Evolutionary conservation across 2,797 vertebrate genomes (phyloP), one percentile per base, ranked within the genome.

Genomic region (Alexandromys oeconomus): DNA sequence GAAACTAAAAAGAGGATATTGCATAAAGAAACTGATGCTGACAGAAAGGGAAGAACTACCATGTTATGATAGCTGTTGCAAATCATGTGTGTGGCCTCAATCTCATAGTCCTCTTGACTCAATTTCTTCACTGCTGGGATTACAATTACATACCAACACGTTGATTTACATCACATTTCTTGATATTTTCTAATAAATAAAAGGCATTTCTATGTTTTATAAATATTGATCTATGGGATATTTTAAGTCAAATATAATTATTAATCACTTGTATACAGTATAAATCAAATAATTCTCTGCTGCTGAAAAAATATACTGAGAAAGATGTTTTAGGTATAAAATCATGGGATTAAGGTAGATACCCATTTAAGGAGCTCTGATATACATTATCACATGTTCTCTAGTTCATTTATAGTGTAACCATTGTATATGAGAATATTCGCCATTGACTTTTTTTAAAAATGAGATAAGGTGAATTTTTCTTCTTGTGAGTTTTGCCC

Each of bases 1-100:
- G 92, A 97, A 90, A 96, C 92, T 78, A 80, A 40, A 92, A n/a
- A 96, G 77, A 97, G 95, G 94, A 97, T 96, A 97, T 12, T 54
- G n/a, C 27, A 31, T 92, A 34, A 92, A 48, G 61, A 93, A 69
- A 34, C 46, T 95, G 59, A 57, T 11, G 25, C 0, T 96, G 80
- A 93, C 2, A 0, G 34, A 29, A 77, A 94, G 63, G 74, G 9
- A 82, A 63, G n/a, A 6, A 54, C 17, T 15, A 74, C 2, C 17
- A 15, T n/a, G 29, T 13, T 69, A 69, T 81, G 21, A 92, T 14
- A 67, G 27, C 23, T 61, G 79, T 34, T 51, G 21, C 25, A 85
- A 65, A 57, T 5, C 67, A 37, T 4, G 3, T 46, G 69, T 34
- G 59, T 46, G 84, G 0, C 46, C 6, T 54, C 84, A 71, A 10